Evolutionary conservation across 2,797 vertebrate species (phyloP), one percentile per base, ranked within the genome.

Genomic region (Hydrolagus colliei): DNA sequence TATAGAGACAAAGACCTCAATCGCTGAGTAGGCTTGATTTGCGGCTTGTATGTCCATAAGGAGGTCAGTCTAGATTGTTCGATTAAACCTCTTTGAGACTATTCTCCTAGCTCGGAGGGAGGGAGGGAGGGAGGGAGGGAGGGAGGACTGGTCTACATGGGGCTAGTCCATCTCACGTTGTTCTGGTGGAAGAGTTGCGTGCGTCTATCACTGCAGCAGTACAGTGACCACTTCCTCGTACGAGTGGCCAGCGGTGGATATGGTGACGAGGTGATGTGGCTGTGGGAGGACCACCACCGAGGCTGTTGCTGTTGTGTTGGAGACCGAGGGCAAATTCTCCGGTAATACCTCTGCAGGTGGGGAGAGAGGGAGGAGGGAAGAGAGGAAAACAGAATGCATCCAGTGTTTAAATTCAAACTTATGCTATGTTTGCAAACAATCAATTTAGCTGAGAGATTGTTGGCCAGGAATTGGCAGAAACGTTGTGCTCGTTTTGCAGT

Each of bases 211-310:
- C 90, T 88, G 94, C 86, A 95, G 92, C 90, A 97, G 89, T 85
- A 93, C 89, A 86, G 94, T 94, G 84, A 95, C 94, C 11, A 95
- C 92, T 4, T 94, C 94, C 68, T 94, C 93, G 20, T 93, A 96
- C 6, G 88, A 87, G 74, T 94, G 94, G 77, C 90, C 91, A 78
- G 87, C 92, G 20, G 91, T 89, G 86, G 95, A 92, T 93, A 96
- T 92, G 89, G 94, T 91, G 88, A 96, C 94, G 90, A 96, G 76
- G 32, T 95, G 93, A 84, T 93, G 93, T n/a, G 93, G 91, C 86
- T 91, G 92, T 22, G 95, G 90, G 74, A 95, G 93, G 87, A 94
- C 92, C 1, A 94, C 93, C 88, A 95, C 94, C 0, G 93, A 92
- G 87, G 94, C 95, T 76, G 88, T 77, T 61, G 85, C 86, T 80